These are phyloP conservation scores for Halcyon leucocephala DNA, from an alignment of 2,797 vertebrate genomes.

Conservation along the genomic window DNA sequence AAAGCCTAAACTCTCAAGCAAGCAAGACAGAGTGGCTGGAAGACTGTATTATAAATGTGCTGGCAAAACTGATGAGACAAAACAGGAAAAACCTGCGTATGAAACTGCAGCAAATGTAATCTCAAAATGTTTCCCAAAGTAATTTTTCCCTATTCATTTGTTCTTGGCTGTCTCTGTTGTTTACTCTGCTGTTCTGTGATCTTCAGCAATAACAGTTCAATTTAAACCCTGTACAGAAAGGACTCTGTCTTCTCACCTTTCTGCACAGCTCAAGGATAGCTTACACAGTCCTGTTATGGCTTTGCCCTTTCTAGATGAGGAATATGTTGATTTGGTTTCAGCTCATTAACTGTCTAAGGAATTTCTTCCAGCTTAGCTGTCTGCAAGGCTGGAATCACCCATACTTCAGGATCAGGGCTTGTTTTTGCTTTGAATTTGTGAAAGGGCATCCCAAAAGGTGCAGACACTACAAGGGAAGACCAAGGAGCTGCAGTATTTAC, in stretches of 20 bases:
- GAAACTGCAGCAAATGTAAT: not conserved
- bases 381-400: not conserved
- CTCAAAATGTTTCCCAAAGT: slow-evolving; percentile 3
- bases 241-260: slow-evolving; percentile 17
- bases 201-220: slow-evolving; percentile 6
- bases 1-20: not conserved
- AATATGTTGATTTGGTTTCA: slow-evolving; percentile 53
- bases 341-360: slow-evolving; percentile 22
- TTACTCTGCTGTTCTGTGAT: slow-evolving; percentile 19
- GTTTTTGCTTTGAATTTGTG: not conserved
- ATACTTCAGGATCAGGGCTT: not conserved
- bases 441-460: not conserved
- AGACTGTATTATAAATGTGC: not conserved
- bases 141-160: slow-evolving; percentile 14
- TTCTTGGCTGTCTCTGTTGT: not conserved
- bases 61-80: not conserved
- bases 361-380: not conserved
- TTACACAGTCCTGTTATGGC: not conserved
- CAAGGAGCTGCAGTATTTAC: not conserved
- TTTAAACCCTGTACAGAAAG: slow-evolving; percentile 21
- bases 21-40: not conserved
- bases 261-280: slow-evolving; percentile 10
- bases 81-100: not conserved
- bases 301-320: slow-evolving; percentile 33
- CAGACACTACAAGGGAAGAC: not conserved